A percentile compares a stretch with the other conserved stretches of the same genome.
Evolutionary conservation across 2,888 invertebrate species (phyloP).

Genomic region (Rhagophthalmus giganteus): DNA sequence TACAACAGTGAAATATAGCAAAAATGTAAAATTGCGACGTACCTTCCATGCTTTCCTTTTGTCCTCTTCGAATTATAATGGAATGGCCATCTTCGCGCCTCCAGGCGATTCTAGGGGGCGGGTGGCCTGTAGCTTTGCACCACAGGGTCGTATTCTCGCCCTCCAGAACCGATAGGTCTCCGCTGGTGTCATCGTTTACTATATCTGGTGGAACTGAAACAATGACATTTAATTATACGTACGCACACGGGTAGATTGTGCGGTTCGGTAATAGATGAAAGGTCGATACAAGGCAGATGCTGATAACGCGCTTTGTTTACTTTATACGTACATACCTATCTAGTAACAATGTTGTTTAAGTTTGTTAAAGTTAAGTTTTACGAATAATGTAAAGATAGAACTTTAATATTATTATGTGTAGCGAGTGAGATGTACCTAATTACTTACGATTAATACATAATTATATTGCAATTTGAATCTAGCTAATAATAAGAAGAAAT

Average conservation of each 20-base stretch:
- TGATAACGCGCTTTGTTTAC: not conserved
- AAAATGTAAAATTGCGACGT: slow-evolving; percentile 12
- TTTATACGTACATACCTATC: too few species aligned
- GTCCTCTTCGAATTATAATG: slow-evolving; percentile 54
- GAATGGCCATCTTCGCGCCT: slow-evolving; percentile 62
- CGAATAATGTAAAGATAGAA: too few species aligned
- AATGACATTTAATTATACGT: slow-evolving; percentile 5
- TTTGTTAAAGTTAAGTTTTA: too few species aligned
- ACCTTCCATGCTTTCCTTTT: slow-evolving; percentile 57
- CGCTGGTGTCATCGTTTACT: slow-evolving; percentile 74
- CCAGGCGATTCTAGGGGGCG: slow-evolving; percentile 67
- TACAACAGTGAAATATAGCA: slow-evolving; percentile 5
- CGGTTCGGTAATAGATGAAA: not conserved
- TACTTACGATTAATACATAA: too few species aligned
- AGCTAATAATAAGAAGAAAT: too few species aligned
- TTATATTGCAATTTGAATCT: too few species aligned
- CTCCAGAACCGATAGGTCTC: slow-evolving; percentile 72
- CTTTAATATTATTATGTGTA: too few species aligned
- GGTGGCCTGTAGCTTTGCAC: slow-evolving; percentile 75
- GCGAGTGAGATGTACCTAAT: too few species aligned
- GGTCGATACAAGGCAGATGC: not conserved
- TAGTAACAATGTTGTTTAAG: too few species aligned
- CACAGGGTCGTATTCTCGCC: slow-evolving; percentile 74
- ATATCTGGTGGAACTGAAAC: slow-evolving; percentile 79
- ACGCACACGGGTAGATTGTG: not conserved